phyloP scores from a whole-genome alignment of 2,888 invertebrate species.

The Formica aserva region DNA sequence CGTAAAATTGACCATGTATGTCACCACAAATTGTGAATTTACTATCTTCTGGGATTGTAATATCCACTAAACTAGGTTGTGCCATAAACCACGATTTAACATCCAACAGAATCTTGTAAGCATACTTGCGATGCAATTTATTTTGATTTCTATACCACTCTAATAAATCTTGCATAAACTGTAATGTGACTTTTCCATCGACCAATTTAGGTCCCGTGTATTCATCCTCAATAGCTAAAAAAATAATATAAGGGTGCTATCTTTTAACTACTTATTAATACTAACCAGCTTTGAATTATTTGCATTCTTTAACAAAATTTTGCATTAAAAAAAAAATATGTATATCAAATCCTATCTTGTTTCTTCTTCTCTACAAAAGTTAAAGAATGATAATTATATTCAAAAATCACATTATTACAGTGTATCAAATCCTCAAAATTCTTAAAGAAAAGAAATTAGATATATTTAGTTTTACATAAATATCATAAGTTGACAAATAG shows the following conservation, averaged over 20 bases:
- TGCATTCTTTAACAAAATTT: slow-evolving; percentile 20
- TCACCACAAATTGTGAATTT: slow-evolving; percentile 99
- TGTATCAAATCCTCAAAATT: neutral
- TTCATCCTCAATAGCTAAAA: slow-evolving; percentile 96
- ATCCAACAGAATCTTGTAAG: slow-evolving; percentile 98
- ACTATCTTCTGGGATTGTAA: slow-evolving; percentile 93
- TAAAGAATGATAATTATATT: neutral
- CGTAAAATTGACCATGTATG: slow-evolving; percentile 99
- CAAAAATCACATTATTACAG: neutral
- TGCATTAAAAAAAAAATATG: neutral
- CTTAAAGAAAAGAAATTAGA: neutral
- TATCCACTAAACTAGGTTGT: slow-evolving; percentile 96
- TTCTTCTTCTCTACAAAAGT: neutral
- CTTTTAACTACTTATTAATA: neutral
- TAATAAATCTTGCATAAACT: slow-evolving; percentile 96
- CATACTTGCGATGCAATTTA: slow-evolving; percentile 98
- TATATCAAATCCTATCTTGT: neutral
- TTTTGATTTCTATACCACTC: slow-evolving; percentile 96
- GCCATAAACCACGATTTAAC: slow-evolving; percentile 94
- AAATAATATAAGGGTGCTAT: neutral
- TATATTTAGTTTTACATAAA: neutral
- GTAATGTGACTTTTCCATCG: slow-evolving; percentile 94
- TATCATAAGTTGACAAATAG: neutral
- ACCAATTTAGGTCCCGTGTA: slow-evolving; percentile 96
- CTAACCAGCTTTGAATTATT: neutral